phyloP scores from a whole-genome alignment of 2,888 invertebrate species.

The Perizoma affinitatum region DNA sequence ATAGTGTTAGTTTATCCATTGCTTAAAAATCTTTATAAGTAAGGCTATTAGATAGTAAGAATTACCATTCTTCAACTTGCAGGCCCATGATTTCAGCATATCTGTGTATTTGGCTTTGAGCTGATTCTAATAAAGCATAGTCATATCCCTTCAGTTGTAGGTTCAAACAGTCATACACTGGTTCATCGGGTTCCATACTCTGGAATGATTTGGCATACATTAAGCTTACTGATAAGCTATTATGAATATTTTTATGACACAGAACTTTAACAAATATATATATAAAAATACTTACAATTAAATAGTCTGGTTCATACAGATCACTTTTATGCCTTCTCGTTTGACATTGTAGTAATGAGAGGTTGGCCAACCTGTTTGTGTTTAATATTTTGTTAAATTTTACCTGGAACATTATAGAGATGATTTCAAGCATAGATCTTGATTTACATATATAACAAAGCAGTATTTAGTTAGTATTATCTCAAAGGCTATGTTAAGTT shows the following conservation, averaged over 20 bases:
- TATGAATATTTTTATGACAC: no score
- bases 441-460: no score
- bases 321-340: slow-evolving; percentile 63
- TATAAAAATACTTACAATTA: slow-evolving; percentile 85
- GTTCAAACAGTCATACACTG: slow-evolving; percentile 89
- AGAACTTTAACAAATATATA: no score
- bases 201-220: slow-evolving; percentile 56
- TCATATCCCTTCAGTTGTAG: slow-evolving; percentile 93
- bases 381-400: slow-evolving; percentile 45
- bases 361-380: slow-evolving; percentile 29
- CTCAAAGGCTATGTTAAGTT: no score
- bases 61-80: slow-evolving; percentile 90
- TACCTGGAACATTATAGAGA: slow-evolving; percentile 49
- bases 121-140: slow-evolving; percentile 91
- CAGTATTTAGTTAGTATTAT: no score
- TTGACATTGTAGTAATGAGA: slow-evolving; percentile 42
- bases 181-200: slow-evolving; percentile 87
- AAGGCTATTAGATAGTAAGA: not conserved
- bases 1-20: no score
- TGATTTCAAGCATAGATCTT: not conserved
- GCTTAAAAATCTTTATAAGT: no score
- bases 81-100: slow-evolving; percentile 89
- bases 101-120: slow-evolving; percentile 90
- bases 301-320: slow-evolving; percentile 89
- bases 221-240: no score